Base-by-base conservation (phyloP, 2,888 invertebrate genomes). In the Latheticus oryzae region DNA sequence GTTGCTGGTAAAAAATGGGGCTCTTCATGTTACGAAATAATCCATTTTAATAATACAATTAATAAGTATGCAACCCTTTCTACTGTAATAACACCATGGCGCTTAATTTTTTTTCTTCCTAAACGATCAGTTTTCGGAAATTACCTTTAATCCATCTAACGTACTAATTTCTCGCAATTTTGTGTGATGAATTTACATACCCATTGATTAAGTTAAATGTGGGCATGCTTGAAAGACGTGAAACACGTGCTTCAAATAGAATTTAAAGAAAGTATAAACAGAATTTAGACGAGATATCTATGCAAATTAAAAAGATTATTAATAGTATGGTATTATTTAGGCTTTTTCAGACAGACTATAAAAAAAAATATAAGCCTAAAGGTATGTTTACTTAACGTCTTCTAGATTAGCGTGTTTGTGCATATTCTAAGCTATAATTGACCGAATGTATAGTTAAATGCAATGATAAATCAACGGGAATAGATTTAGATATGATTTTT, bases 321-420 rank as follows among this genome's bases (percentile, higher is more conserved):
- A 57, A 57, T 57, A 50, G 43, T 51, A 57, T 57, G 32, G 35
- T 23, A 57, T 57, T 57, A 51, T 24, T 28, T 9, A 24, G 7
- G 28, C 17, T 45, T 53, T 52, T 37, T 45, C 21, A 42, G 42
- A 26, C 3, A 16, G 28, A 17, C 12, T 28, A 28, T 12, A 12
- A 30, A 50, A 42, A 26, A 51, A 57, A 42, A 19, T 28, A 9
- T 7, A 8, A 24, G 17, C 56, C 43, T 13, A n/a, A 28, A 51
- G 56, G 50, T 50, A 43, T 51, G 37, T 57, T 57, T 57, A 57
- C 43, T 51, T 57, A 50, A 43, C 56, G 48, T 42, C 40, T 42
- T 47, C 48, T 48, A 48, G 55, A 55, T 48, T 26, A 38, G 28
- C 53, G 43, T 33, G 32, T 53, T 21, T 19, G 38, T 38, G 37